Evolutionary conservation across 64 coral and sea anemone genomes (phyloP).

Genomic region (Orbicella faveolata): DNA sequence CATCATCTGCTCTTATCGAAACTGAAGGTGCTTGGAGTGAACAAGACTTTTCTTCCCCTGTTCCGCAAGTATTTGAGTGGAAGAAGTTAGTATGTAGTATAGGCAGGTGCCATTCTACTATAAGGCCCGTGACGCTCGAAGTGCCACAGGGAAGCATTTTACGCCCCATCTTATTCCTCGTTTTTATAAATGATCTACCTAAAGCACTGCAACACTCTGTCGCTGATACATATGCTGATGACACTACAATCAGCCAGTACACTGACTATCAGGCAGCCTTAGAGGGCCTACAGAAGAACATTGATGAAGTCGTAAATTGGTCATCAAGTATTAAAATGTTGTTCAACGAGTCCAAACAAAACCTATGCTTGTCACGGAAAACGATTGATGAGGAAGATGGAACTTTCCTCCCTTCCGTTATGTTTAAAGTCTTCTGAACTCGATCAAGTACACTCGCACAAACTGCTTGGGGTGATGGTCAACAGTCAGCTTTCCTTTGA

Average conservation of each 20-base stretch:
- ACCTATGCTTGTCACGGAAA: too few species aligned
- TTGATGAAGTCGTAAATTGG: too few species aligned
- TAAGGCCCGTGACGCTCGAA: conserved; percentile 2
- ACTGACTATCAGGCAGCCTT: conserved; percentile 1
- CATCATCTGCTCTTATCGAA: too few species aligned
- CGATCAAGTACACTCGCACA: too few species aligned
- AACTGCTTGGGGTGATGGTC: too few species aligned
- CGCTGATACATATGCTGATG: conserved; percentile 19
- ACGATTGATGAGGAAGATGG: too few species aligned
- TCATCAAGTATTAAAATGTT: too few species aligned
- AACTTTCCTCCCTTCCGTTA: too few species aligned
- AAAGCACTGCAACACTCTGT: not conserved
- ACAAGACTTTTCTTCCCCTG: not conserved
- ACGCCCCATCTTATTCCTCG: conserved; percentile 24
- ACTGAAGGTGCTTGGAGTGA: not conserved
- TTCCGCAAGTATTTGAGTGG: conserved; percentile 27
- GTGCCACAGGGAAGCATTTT: conserved; percentile 45
- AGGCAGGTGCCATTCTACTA: not conserved
- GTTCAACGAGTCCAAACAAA: too few species aligned
- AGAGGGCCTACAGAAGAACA: too few species aligned
- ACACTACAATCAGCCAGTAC: conserved; percentile 28
- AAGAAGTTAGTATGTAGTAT: not conserved
- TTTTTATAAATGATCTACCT: conserved; percentile 43
- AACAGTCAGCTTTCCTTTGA: too few species aligned
- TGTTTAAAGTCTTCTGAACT: too few species aligned